Evolutionary conservation across 2,797 vertebrate species (phyloP), one percentile per base, ranked within the genome.

Genomic region (Fundulus diaphanus): DNA sequence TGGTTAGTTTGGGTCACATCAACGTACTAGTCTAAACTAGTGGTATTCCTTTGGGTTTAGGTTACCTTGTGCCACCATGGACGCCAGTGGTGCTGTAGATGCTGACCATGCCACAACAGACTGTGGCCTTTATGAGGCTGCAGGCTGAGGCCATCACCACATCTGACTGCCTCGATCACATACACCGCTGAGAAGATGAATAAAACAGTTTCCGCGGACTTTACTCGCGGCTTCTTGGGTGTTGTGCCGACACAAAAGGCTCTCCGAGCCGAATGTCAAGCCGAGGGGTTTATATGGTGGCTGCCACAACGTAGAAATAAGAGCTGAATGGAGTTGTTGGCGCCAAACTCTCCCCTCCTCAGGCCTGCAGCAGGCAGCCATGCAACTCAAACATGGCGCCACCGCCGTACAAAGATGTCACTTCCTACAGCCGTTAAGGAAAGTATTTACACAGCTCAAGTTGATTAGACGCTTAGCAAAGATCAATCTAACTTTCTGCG

Each of bases 321-420:
- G 56, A 52, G 70, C 35, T 67, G 0, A 1, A 48, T 37, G 75
- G 85, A 85, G 85, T 76, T 81, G 90, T 95, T 95, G 94, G 95
- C 95, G 95, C 94, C 94, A 95, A 96, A 93, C 93, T 74, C 86
- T 48, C 24, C 29, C 72, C 11, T 77, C 37, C 31, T 5, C 76
- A 65, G 86, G 86, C 86, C 86, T 56, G 48, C 40, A 56, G 83
- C 77, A 70, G 54, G 81, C 82, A 73, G 71, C 51, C 72, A 31
- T 33, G 56, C 1, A 59, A 93, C 89, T 91, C 90, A 92, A 94
- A 94, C 92, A 93, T 92, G 92, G 92, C 92, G 92, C 93, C 92
- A 89, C 87, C 85, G 70, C 49, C 86, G 13, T 74, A 82, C 85
- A 88, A 89, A 81, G 78, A 89, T 90, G 90, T 83, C 90, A 93